Evolutionary conservation across 2,113 vertebrate genomes (phyloP).

Genomic region (Aegypius monachus): DNA sequence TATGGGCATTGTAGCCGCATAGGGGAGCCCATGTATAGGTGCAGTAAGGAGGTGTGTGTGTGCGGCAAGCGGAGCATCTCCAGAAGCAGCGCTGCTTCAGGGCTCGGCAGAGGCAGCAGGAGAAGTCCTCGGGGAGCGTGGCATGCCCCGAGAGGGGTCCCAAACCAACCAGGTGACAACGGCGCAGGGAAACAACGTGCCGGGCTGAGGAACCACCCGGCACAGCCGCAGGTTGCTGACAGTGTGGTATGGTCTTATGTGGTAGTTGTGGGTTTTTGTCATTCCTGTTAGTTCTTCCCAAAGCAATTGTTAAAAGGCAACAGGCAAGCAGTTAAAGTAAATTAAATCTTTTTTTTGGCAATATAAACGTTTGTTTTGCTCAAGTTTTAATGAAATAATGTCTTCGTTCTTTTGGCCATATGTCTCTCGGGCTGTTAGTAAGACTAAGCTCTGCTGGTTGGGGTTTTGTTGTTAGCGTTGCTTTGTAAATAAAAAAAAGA

Average conservation of each 20-base stretch:
- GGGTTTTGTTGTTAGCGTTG: not conserved
- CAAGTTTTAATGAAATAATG: not conserved
- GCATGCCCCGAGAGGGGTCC: not conserved
- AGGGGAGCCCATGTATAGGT: rapidly evolving
- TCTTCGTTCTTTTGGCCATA: not conserved
- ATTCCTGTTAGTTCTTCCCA: not conserved
- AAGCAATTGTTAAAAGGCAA: not conserved
- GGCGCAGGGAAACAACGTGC: not conserved
- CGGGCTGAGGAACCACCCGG: not conserved
- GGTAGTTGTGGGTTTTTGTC: not conserved
- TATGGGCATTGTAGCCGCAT: rapidly evolving
- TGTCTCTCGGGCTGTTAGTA: not conserved
- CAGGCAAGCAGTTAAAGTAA: not conserved
- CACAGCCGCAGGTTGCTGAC: not conserved
- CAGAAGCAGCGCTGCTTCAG: not conserved
- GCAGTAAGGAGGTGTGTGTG: rapidly evolving
- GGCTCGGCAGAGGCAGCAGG: not conserved
- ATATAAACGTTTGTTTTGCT: not conserved
- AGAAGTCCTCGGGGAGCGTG: rapidly evolving
- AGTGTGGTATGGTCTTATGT: rapidly evolving
- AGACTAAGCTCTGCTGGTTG: not conserved
- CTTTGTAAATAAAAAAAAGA: not conserved
- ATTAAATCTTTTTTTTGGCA: not conserved
- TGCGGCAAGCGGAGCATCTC: not conserved
- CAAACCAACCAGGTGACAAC: not conserved